Base-by-base conservation (phyloP, 2,113 vertebrate genomes). In the Andinoacara biseriatus region DNA sequence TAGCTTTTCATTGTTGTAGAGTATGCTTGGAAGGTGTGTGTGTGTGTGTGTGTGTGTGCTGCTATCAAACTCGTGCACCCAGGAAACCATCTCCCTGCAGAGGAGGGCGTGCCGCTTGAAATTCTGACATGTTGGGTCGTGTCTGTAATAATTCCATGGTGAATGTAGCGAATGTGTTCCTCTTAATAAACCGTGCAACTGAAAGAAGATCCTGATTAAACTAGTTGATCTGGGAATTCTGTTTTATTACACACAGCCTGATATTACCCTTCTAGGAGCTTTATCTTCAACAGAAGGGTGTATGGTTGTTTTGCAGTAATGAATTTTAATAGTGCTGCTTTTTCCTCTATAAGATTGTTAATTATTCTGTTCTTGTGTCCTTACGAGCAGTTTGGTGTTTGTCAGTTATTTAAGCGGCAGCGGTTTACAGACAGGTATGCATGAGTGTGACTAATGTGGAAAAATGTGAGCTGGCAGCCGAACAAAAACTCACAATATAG, bases 71-170 rank as follows among this genome's bases (percentile, higher is more conserved):
- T 22, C 17, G 4, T 33, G 7, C 61, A 20, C 20, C 75, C 10
- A 17, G 76, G 86, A 61, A 63, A 81, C 10, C 20, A 14, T 49
- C 10, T 81, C 22, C 80, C 81, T 43, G 60, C 69, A 78, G 81
- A 58, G 33, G 9, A 52, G 22, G 59, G 74, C 5, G 22, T 11
- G 78, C 56, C 67, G 69, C 86, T 22, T 87, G 83, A 90, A 88
- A 62, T 84, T 22, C 13, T 69, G 76, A 79, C 89, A 40, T 88
- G 89, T 85, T 86, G 49, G 59, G 78, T 88, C 83, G 6, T 84
- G 88, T 87, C 79, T 90, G 26, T 76, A 24, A 35, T 63, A 72
- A 24, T 86, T 74, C 65, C 61, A 3, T 35, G 14, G 20, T 0
- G 33, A 9, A 52, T 43, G 2, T 13, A 54, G 67, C 33, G 43